Percentiles rank a stretch among this genome's conserved stretches.
Evolutionary conservation across 2,113 vertebrate genomes (phyloP).

Genomic region (Philantomba maxwellii): DNA sequence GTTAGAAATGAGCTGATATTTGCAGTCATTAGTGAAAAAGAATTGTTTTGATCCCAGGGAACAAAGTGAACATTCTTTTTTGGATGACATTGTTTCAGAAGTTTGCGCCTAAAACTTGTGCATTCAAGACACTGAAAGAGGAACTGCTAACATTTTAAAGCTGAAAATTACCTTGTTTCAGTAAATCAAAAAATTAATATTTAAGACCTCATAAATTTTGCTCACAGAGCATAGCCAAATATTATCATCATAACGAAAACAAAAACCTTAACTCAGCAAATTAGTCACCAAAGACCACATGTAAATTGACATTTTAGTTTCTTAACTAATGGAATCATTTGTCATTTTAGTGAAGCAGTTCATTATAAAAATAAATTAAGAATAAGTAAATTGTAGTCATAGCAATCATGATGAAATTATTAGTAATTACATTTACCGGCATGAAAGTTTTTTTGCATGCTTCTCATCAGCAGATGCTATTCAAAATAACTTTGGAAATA

Average conservation of each 20-base stretch:
- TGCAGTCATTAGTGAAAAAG: slow-evolving; percentile 42
- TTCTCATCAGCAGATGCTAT: slow-evolving; percentile 31
- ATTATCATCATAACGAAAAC: slow-evolving; percentile 62
- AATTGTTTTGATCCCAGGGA: slow-evolving; percentile 32
- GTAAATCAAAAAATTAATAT: slow-evolving; percentile 59
- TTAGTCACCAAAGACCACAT: slow-evolving; percentile 55
- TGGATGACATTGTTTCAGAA: slow-evolving; percentile 64
- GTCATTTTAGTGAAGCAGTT: slow-evolving; percentile 67
- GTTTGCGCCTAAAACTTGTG: slow-evolving; percentile 53
- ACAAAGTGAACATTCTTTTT: slow-evolving; percentile 55
- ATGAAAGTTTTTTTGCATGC: slow-evolving; percentile 46
- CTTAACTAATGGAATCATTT: slow-evolving; percentile 70
- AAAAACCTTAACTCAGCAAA: slow-evolving; percentile 68
- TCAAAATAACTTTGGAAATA: slow-evolving; percentile 63
- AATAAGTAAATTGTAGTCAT: slow-evolving; percentile 68
- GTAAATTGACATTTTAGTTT: slow-evolving; percentile 64
- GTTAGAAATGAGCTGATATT: slow-evolving; percentile 65
- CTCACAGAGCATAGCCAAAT: slow-evolving; percentile 53
- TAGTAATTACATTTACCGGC: slow-evolving; percentile 60
- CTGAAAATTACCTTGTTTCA: slow-evolving; percentile 60
- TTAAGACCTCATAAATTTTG: slow-evolving; percentile 65
- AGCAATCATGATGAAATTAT: slow-evolving; percentile 66
- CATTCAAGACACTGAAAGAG: slow-evolving; percentile 23
- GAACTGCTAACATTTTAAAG: slow-evolving; percentile 47
- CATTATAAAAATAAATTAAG: slow-evolving; percentile 71